Evolutionary conservation across 2,797 vertebrate genomes (phyloP), one percentile per base, ranked within the genome.

Genomic region (Cuniculus paca): DNA sequence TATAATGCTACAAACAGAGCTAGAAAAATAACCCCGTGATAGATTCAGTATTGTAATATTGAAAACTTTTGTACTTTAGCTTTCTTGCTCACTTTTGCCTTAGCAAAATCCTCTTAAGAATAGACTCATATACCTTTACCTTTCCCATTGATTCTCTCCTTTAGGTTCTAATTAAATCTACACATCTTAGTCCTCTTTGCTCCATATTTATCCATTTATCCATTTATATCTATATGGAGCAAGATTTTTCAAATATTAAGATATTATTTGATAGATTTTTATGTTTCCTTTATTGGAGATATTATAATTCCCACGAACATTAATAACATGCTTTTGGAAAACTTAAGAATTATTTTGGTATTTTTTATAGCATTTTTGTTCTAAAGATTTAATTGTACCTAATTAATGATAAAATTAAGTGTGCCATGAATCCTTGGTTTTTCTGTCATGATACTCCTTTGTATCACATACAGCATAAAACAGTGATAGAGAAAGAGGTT

Each of bases 241-340:
- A 75, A 72, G 28, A 85, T 52, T 58, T 88, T 90, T 34, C 3
- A 52, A 78, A 19, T 52, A 34, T 20, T 54, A 92, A 80, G 50
- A 17, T 8, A 91, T 28, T 72, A 85, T 85, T 89, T 75, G 48
- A 80, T 36, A 84, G 42, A 6, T 80, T 85, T 83, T 84, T 54
- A 79, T 65, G 50, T 8, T 4, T 91, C n/a, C 20, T 70, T 91
- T 88, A 63, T 50, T 80, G 89, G 92, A 63, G 42, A 91, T 74
- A 50, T 39, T 48, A 96, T 63, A 45, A 88, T 48, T 48, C 54
- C 54, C 60, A 80, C 22, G 74, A 93, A 79, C 12, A 26, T 93
- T 87, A 82, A n/a, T 63, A 88, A 93, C 81, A 68, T 65, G 50
- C 6, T 65, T 54, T 31, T 68, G 28, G 65, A 80, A 90, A 77